Evolutionary conservation across 2,113 vertebrate species (phyloP).

Genomic region (human): DNA sequence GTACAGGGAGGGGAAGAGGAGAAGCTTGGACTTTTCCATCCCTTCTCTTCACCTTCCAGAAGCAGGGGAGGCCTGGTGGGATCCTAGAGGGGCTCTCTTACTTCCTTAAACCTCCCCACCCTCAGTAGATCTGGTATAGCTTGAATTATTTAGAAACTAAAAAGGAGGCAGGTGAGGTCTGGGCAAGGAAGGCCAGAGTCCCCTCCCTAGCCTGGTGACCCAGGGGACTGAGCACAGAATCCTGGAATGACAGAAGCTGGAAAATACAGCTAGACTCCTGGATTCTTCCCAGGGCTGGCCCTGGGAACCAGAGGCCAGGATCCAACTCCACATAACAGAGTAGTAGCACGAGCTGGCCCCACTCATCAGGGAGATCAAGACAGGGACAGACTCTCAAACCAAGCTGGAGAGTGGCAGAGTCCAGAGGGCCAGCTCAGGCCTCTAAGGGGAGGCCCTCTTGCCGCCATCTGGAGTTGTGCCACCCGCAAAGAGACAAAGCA

Average conservation of each 20-base stretch:
- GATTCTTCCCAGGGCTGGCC: neutral
- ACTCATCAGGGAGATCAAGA: neutral
- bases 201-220: neutral
- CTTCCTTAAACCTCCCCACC: neutral
- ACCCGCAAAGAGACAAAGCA: neutral
- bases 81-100: neutral
- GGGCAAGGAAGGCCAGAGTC: neutral
- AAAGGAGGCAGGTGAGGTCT: neutral
- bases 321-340: neutral
- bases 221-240: neutral
- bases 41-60: neutral
- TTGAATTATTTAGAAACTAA: neutral
- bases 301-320: neutral
- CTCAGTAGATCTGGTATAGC: neutral
- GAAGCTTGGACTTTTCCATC: neutral
- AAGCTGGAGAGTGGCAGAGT: neutral
- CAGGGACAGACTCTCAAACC: neutral
- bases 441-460: neutral
- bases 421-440: neutral
- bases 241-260: neutral
- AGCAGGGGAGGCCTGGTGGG: neutral
- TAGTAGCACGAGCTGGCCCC: neutral
- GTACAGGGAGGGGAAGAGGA: neutral
- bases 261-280: neutral
- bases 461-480: fast-evolving